Evolutionary conservation across 2,888 invertebrate species (phyloP).

Genomic region (Amaurobius ferox): DNA sequence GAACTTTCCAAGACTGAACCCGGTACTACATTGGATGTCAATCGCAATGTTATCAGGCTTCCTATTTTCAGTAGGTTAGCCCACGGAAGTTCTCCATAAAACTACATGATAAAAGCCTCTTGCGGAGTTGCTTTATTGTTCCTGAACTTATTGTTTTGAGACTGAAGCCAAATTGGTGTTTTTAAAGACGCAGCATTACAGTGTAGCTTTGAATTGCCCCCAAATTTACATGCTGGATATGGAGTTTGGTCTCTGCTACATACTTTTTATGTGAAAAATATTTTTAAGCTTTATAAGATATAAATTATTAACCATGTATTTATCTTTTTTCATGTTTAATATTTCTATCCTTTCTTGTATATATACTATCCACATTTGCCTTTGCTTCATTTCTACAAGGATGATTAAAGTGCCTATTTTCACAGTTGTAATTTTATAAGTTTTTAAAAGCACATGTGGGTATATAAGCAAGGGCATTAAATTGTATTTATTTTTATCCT

Average conservation of each 20-base stretch:
- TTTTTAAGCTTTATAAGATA: slow-evolving; percentile 39
- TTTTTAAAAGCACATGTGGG: slow-evolving; percentile 46
- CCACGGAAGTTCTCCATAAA: slow-evolving; percentile 36
- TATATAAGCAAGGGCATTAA: slow-evolving; percentile 60
- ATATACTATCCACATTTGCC: background rate
- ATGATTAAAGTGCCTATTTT: slow-evolving; percentile 36
- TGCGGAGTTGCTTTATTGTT: slow-evolving; percentile 21
- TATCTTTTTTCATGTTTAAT: slow-evolving; percentile 41
- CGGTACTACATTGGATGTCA: slow-evolving; percentile 39
- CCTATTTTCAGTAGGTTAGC: slow-evolving; percentile 67
- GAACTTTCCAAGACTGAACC: slow-evolving; percentile 1
- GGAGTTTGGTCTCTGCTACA: slow-evolving; percentile 42
- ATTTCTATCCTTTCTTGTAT: slow-evolving; percentile 23
- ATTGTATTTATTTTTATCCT: slow-evolving; percentile 48
- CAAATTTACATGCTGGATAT: slow-evolving; percentile 64
- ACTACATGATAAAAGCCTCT: background rate
- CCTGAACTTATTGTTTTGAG: slow-evolving; percentile 35
- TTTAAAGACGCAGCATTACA: slow-evolving; percentile 21
- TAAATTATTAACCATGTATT: slow-evolving; percentile 47
- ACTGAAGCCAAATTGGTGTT: slow-evolving; percentile 53
- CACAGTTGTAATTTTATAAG: slow-evolving; percentile 27
- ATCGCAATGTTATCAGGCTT: slow-evolving; percentile 55
- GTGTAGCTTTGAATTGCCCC: slow-evolving; percentile 30
- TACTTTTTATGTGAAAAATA: slow-evolving; percentile 26
- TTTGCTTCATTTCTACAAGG: slow-evolving; percentile 25